Conservation (phyloP, 1,140 invertebrate species). For the Diabrotica virgifera region DNA sequence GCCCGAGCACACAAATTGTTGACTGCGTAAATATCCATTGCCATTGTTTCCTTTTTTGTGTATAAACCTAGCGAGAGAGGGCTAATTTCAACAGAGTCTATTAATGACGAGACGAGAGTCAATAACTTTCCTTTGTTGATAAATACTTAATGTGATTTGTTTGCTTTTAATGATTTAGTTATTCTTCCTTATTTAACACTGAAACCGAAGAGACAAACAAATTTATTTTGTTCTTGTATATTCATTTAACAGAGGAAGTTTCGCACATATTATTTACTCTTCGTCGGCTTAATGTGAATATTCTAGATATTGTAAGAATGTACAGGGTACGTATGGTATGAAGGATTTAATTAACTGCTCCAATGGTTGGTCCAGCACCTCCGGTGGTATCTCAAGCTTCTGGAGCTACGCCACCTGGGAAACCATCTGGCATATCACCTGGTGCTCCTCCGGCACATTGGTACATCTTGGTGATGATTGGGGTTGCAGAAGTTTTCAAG, state of each 20-base stretch:
- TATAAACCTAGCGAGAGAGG: conserved; percentile 19
- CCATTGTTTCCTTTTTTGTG: conserved; percentile 44
- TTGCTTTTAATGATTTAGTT: background rate
- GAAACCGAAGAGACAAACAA: too few species aligned
- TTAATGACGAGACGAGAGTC: conserved; percentile 4
- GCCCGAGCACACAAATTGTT: conserved; percentile 47
- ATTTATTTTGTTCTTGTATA: too few species aligned
- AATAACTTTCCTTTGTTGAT: background rate
- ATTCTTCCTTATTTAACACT: background rate
- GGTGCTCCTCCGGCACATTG: conserved; percentile 63
- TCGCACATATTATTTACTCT: too few species aligned
- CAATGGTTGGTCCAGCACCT: conserved; percentile 85
- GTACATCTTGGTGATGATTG: conserved; percentile 82
- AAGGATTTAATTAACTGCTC: conserved; percentile 86
- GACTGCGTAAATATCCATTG: conserved; percentile 44
- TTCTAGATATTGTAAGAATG: too few species aligned
- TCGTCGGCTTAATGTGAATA: too few species aligned
- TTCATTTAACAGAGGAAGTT: too few species aligned
- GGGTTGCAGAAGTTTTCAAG: conserved; percentile 81
- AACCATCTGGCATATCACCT: conserved; percentile 63
- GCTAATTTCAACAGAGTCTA: conserved; percentile 20
- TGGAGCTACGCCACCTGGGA: conserved; percentile 53
- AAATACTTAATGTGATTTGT: background rate
- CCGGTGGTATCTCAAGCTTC: conserved; percentile 58
- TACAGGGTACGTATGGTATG: too few species aligned